Evolutionary conservation across 2,888 invertebrate species (phyloP), one percentile per base, ranked within the genome.

Genomic region (Leistus spinibarbis): DNA sequence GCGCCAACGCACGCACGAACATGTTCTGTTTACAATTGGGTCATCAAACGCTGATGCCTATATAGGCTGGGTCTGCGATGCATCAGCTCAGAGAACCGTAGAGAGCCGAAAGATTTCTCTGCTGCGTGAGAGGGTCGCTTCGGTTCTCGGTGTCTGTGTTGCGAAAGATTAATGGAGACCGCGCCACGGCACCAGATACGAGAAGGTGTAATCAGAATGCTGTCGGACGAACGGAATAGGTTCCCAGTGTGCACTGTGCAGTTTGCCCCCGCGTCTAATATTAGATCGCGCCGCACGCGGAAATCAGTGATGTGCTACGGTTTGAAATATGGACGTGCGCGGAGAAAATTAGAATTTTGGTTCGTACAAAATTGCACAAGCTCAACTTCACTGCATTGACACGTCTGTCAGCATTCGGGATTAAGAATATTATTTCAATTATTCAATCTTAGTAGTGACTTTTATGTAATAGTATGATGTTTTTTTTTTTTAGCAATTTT

Each of bases 161-260:
- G n/a, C 40, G 62, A 20, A 60, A 62, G 70, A 70, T 70, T 70
- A 70, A 70, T 63, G 70, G 60, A 63, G 62, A 40, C 62, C 68
- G 27, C 56, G 56, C 62, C 24, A 24, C 24, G 64, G 53, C 24
- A 16, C 62, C 54, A 64, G 71, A 63, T 71, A 54, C 71, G 54
- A 64, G 71, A 64, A 71, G 71, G 71, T 64, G 71, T 64, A 71
- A 71, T 71, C 71, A 71, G 64, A 60, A 40, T 20, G 54, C 54
- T 19, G 68, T 22, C 67, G 54, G 68, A 23, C 68, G 54, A 60
- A 69, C 57, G 40, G 69, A 69, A 69, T 69, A 60, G 60, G 57
- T 10, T 19, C 57, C 57, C 57, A 7, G 57, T 57, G 57, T 16
- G 17, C 16, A 57, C 10, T 19, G 57, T 16, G n/a, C 19, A 57